Percentiles rank a stretch among this genome's conserved stretches.
Conservation (phyloP, 2,888 invertebrate genomes). For the Pachymerium ferrugineum region DNA sequence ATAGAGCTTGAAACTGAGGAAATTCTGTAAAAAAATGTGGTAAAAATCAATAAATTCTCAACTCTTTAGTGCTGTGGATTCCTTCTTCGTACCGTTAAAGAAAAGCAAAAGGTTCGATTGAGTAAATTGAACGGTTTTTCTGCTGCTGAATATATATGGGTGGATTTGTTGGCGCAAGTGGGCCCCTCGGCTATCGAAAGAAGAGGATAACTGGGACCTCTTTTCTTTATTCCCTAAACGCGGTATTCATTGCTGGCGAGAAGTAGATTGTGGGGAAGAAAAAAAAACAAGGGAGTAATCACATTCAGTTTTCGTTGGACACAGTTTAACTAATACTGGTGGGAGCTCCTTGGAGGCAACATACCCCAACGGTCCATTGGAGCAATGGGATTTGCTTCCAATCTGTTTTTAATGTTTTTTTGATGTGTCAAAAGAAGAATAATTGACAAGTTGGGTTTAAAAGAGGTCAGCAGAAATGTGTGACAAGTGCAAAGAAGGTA, state of each 20-base stretch:
- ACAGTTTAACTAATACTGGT: conserved; percentile 21
- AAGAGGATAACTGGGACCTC: conserved; percentile 27
- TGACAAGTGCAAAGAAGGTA: too few species aligned
- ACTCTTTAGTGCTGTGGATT: background rate
- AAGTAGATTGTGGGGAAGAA: background rate
- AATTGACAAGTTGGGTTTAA: too few species aligned
- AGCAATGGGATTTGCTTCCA: background rate
- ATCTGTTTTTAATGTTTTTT: background rate
- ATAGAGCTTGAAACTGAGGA: background rate
- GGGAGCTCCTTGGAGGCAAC: background rate
- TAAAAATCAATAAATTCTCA: background rate
- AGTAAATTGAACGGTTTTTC: conserved; percentile 27
- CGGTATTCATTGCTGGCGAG: conserved; percentile 13
- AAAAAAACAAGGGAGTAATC: conserved; percentile 26
- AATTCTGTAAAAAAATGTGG: background rate
- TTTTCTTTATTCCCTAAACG: conserved; percentile 17
- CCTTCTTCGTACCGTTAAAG: background rate
- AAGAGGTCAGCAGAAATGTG: too few species aligned
- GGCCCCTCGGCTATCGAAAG: conserved; percentile 7
- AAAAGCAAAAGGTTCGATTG: conserved; percentile 16
- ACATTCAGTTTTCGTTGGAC: conserved; percentile 12
- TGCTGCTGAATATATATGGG: conserved; percentile 22
- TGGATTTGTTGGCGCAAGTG: conserved; percentile 17
- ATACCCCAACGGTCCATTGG: background rate
- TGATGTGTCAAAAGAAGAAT: background rate